These are phyloP conservation scores for Brachionus angularis DNA, from an alignment of 1,140 invertebrate species.

Conservation along the genomic window DNA sequence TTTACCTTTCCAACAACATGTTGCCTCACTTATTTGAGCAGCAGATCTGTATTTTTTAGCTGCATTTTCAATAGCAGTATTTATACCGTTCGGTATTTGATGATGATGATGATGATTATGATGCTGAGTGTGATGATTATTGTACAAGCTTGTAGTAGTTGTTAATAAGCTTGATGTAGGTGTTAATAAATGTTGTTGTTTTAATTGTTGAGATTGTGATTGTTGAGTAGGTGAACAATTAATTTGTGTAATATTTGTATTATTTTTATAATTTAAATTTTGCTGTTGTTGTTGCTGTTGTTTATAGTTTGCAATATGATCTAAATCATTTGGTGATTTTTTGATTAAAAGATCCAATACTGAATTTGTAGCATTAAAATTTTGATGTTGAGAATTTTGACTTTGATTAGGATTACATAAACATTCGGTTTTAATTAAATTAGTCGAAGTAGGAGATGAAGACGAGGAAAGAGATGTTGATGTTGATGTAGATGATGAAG, in stretches of 20 bases:
- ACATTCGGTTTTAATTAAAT: too few species aligned
- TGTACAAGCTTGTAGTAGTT: not conserved
- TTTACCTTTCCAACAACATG: conserved; percentile 44
- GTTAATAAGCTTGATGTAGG: not conserved
- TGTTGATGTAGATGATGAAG: too few species aligned
- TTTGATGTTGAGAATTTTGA: not conserved
- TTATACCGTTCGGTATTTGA: conserved; percentile 8
- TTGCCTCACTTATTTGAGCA: conserved; percentile 42
- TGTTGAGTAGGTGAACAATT: too few species aligned
- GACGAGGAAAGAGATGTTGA: too few species aligned
- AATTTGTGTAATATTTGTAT: too few species aligned
- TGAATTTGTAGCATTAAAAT: not conserved
- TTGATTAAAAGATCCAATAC: conserved; percentile 28
- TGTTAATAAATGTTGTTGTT: not conserved
- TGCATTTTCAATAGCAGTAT: conserved; percentile 28
- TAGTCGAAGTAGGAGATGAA: too few species aligned
- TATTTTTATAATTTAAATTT: too few species aligned
- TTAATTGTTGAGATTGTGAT: conserved; percentile 5
- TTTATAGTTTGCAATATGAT: too few species aligned
- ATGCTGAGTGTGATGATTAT: too few species aligned
- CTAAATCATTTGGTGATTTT: conserved; percentile 9
- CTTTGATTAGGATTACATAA: too few species aligned
- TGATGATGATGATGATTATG: too few species aligned
- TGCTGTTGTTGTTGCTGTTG: too few species aligned
- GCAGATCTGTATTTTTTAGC: conserved; percentile 42